Evolutionary conservation across 2,888 invertebrate genomes (phyloP).

Genomic region (Drosophila anomelani): DNA sequence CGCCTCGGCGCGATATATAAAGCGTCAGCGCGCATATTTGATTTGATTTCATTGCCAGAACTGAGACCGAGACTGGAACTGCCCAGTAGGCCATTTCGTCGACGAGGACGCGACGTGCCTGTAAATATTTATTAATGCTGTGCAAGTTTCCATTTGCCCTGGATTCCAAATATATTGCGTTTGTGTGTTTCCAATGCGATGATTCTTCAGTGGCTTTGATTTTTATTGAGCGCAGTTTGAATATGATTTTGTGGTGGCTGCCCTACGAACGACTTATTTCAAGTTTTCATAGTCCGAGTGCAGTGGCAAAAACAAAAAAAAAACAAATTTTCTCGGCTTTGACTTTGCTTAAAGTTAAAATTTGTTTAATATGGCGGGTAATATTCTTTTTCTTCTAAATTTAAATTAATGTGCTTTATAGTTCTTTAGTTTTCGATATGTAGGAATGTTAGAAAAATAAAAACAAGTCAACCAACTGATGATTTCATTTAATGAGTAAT

Average conservation of each 20-base stretch:
- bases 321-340: no score
- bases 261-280: background rate
- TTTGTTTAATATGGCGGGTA: background rate
- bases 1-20: conserved; percentile 51
- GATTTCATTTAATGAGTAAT: background rate
- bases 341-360: background rate
- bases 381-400: background rate
- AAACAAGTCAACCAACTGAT: background rate
- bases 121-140: conserved; percentile 78
- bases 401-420: no score
- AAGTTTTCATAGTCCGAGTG: conserved; percentile 3
- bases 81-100: conserved; percentile 46
- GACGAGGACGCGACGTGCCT: conserved; percentile 75
- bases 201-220: conserved; percentile 58
- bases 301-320: background rate
- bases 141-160: conserved; percentile 50
- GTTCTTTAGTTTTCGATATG: no score
- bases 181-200: conserved; percentile 25
- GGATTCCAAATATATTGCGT: conserved; percentile 1
- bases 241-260: conserved; percentile 31
- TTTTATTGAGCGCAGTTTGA: conserved; percentile 57
- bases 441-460: no score
- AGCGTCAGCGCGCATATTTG: conserved; percentile 78
- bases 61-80: conserved; percentile 25
- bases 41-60: conserved; percentile 77